A percentile compares a stretch with the other conserved stretches of the same genome.
Conservation (phyloP, 2,888 invertebrate genomes). For the Oithona nana region DNA sequence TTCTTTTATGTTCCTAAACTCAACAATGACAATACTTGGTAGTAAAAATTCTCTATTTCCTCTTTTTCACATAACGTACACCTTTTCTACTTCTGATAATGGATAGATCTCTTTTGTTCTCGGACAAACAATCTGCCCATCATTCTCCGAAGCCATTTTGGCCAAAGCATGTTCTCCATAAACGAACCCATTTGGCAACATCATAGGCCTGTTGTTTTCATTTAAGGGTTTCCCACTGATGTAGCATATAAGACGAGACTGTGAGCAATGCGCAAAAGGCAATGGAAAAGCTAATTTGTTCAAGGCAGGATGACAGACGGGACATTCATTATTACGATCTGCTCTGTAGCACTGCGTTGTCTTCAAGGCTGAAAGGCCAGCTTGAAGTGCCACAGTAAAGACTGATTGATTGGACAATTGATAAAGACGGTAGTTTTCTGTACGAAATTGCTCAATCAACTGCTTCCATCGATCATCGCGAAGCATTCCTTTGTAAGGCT, state of each 20-base stretch:
- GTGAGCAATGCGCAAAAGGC: conserved; percentile 82
- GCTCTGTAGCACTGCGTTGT: conserved; percentile 39
- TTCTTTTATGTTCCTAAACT: too few relatives aligned
- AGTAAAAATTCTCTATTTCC: too few relatives aligned
- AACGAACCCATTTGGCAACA: conserved; percentile 94
- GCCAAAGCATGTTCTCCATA: conserved; percentile 82
- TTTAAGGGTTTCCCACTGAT: conserved; percentile 78
- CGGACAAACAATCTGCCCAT: conserved; percentile 79
- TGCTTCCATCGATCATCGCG: conserved; percentile 56
- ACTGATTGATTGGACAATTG: conserved; percentile 78
- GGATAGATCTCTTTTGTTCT: conserved; percentile 79
- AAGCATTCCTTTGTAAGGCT: conserved; percentile 33
- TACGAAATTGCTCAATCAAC: conserved; percentile 71
- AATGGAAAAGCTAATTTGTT: conserved; percentile 63
- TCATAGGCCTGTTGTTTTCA: conserved; percentile 94
- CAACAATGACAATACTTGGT: too few relatives aligned
- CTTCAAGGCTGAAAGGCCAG: conserved; percentile 83
- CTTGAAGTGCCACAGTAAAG: conserved; percentile 74
- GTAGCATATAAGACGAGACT: conserved; percentile 77
- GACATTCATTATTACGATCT: conserved; percentile 58
- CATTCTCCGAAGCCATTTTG: conserved; percentile 72
- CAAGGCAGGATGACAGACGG: conserved; percentile 73
- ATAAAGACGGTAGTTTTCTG: conserved; percentile 81
- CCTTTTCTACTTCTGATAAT: conserved; percentile 81
- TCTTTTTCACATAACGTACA: conserved; percentile 87